Evolutionary conservation across 2,888 invertebrate species (phyloP), one percentile per base, ranked within the genome.

Genomic region (Phalangium opilio): DNA sequence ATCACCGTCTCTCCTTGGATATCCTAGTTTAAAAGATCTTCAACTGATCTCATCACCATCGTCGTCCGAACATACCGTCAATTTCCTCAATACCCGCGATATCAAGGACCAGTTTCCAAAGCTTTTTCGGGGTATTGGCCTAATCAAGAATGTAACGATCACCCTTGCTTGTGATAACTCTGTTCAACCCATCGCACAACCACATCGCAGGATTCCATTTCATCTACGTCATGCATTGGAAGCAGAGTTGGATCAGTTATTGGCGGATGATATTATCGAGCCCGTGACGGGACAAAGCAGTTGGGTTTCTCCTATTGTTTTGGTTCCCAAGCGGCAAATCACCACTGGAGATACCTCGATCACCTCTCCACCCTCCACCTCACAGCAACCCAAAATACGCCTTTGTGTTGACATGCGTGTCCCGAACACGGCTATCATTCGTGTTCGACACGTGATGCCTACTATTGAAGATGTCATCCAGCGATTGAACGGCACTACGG

Each of bases 131-230:
- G 35, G 14, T 14, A 34, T 2, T 27, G 3, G 19, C 42, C 33
- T 21, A 36, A 14, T 19, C n/a, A 15, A 27, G 44, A 17, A 50
- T 47, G 20, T 52, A 44, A 36, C 45, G 17, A 45, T 21, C 44
- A 36, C 33, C 32, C 42, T 27, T 39, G 21, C 12, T 27, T 40
- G 52, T 8, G 50, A 57, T 34, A 39, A 49, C 32, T 35, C 3
- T 18, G 47, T 52, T 1, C 27, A 10, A 15, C 48, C 56, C 2
- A 40, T 51, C 15, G 42, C 49, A 8, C 53, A 58, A 35, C 43
- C 20, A 18, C 51, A 51, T 17, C 32, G 54, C 17, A 34, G 57
- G 2, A 53, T 54, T 21, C 56, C 57, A 2, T 58, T 58, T 44
- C 53, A 52, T 35, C 12, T 57, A 7, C 17, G 54, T 7, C 41